Conservation (phyloP, 2,113 vertebrate species). For the Formicarius rufipectus region DNA sequence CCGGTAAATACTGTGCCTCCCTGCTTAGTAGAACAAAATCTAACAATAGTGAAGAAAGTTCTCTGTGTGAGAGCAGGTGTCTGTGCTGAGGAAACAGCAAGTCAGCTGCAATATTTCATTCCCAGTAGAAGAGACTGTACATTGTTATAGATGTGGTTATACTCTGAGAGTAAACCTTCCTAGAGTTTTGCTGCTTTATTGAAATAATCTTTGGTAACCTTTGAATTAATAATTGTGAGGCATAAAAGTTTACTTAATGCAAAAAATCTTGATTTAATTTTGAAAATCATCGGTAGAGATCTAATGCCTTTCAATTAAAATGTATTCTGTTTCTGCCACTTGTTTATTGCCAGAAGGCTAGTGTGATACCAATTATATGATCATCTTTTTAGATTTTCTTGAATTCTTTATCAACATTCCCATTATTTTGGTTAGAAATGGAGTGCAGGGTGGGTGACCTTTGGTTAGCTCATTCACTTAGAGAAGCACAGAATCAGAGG, state of each 20-base stretch:
- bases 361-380: not conserved
- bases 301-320: not conserved
- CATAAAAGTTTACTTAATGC: not conserved
- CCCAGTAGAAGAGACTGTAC: not conserved
- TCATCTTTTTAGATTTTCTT: not conserved
- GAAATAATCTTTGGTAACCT: not conserved
- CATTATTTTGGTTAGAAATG: not conserved
- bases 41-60: not conserved
- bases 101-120: not conserved
- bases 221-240: not conserved
- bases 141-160: not conserved
- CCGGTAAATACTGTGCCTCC: not conserved
- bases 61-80: accelerated
- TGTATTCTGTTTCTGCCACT: not conserved
- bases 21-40: not conserved
- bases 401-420: not conserved
- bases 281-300: not conserved
- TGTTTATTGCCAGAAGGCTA: not conserved
- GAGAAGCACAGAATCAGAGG: not conserved
- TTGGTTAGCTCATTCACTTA: not conserved
- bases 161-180: not conserved
- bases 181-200: not conserved
- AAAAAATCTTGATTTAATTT: not conserved
- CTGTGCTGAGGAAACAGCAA: not conserved
- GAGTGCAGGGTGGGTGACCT: not conserved